These are phyloP conservation scores for Drosophila kuntzei DNA, from an alignment of 2,888 invertebrate species.

Conservation along the genomic window DNA sequence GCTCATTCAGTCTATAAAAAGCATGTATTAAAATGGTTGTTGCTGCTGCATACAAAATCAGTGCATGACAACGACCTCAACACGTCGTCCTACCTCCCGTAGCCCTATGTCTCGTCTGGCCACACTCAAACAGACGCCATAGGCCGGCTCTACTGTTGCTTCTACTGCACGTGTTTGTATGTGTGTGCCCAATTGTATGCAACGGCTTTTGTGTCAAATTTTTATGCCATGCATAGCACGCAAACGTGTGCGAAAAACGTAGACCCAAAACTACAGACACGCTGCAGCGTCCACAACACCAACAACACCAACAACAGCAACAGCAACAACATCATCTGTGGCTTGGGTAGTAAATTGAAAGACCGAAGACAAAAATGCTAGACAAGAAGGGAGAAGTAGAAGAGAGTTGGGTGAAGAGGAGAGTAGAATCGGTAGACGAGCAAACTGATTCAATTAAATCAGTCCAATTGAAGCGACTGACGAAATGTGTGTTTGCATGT, in stretches of 20 bases:
- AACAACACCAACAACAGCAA: constrained; percentile 21
- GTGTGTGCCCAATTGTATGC: constrained; percentile 65
- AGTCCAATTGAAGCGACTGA: constrained; percentile 83
- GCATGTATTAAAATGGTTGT: constrained; percentile 51
- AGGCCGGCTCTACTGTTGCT: constrained; percentile 13
- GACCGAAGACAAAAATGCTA: constrained; percentile 64
- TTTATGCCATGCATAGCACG: constrained; percentile 78
- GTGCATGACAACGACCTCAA: constrained; percentile 67
- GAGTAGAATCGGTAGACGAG: constrained; percentile 49
- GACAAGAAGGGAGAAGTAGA: constrained; percentile 20
- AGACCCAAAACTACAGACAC: constrained; percentile 69
- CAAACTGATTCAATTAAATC: constrained; percentile 85
- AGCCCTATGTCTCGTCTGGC: constrained; percentile 33
- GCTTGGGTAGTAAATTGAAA: constrained; percentile 73
- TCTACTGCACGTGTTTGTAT: constrained; percentile 1
- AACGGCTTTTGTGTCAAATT: constrained; percentile 79
- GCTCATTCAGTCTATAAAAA: constrained; percentile 26
- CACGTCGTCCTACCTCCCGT: constrained; percentile 44
- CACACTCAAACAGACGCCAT: constrained; percentile 36
- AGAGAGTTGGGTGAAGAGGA: not conserved
- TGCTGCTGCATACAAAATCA: constrained; percentile 72
- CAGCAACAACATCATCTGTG: constrained; percentile 25
- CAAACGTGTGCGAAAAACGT: constrained; percentile 74
- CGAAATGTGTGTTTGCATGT: constrained; percentile 74
- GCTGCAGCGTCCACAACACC: constrained; percentile 37